Evolutionary conservation across 2,888 invertebrate genomes (phyloP), one percentile per base, ranked within the genome.

Genomic region (Metalampra italica): DNA sequence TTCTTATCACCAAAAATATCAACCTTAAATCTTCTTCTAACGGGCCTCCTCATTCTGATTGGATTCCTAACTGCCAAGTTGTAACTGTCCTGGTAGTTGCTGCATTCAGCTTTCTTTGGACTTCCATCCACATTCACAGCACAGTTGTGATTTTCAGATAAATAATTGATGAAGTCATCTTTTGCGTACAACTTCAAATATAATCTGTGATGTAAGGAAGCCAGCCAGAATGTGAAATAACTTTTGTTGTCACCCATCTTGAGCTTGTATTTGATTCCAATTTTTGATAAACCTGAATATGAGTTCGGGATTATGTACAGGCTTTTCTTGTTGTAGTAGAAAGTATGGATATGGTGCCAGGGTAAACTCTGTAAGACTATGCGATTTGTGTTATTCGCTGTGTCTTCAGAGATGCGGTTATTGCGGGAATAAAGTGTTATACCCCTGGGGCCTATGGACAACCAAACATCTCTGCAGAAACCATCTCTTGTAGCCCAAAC

Each of bases 131-230:
- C 57, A 68, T 89, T 90, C 37, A 91, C 55, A 9, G 91, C 91
- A 54, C 90, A 88, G 56, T 90, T 91, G 52, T 92, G 82, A 68
- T 92, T 92, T 71, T 91, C 90, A 41, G 93, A 91, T 66, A 93
- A 82, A 58, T 90, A 90, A 70, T 91, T 91, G 37, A 93, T 84
- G 47, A 94, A 94, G 53, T 93, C 92, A 54, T 93, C 92, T 71
- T 94, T 94, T 39, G 93, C 92, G 69, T 94, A 91, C 45, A 94
- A 78, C 66, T 93, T 92, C 63, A 94, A 86, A 80, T 94, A 95
- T 74, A 95, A 92, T 71, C 94, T 92, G 71, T 95, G 94, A 72
- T 95, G 95, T 42, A 94, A 78, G n/a, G 94, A 94, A 9, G 94
- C 94, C 52, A 94, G 77, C 78, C 93, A 93, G 78, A 94, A 95